Conservation (phyloP, 2,888 invertebrate genomes). For the Drosophila kokeensis region DNA sequence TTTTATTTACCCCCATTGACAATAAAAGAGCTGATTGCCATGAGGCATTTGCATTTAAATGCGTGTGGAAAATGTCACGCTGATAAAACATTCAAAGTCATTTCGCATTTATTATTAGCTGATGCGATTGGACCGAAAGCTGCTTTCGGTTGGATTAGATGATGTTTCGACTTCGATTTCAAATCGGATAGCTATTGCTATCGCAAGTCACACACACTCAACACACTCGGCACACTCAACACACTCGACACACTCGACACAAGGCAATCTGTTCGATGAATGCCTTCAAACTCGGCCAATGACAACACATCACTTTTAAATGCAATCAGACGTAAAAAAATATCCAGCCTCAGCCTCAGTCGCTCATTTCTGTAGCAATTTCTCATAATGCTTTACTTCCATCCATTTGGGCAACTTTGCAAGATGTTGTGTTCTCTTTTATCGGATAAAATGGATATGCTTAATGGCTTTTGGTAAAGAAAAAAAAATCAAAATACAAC, state of each 20-base stretch:
- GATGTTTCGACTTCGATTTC: slow-evolving; percentile 1
- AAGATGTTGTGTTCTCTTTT: slow-evolving; percentile 13
- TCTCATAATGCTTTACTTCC: slow-evolving; percentile 46
- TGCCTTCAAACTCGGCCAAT: slow-evolving; percentile 43
- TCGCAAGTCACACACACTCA: slow-evolving; percentile 12
- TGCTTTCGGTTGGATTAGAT: slow-evolving; percentile 17
- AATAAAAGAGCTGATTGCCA: slow-evolving; percentile 54
- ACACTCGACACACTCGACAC: slow-evolving; percentile 28
- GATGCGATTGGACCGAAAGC: slow-evolving; percentile 14
- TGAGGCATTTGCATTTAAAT: slow-evolving; percentile 68
- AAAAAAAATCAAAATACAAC: slow-evolving; percentile 8
- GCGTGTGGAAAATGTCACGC: slow-evolving; percentile 17
- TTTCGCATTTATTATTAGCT: slow-evolving; percentile 50
- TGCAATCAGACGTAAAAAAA: slow-evolving; percentile 72
- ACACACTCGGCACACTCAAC: neutral
- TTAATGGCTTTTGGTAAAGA: neutral
- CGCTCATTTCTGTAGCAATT: slow-evolving; percentile 42
- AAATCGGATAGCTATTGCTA: slow-evolving; percentile 32
- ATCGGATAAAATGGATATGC: slow-evolving; percentile 48
- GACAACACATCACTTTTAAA: slow-evolving; percentile 64
- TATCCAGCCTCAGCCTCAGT: slow-evolving; percentile 59
- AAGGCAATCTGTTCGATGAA: slow-evolving; percentile 51
- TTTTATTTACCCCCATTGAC: slow-evolving; percentile 58
- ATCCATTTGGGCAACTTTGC: slow-evolving; percentile 10
- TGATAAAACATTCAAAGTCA: slow-evolving; percentile 30